These are phyloP conservation scores for Nixonia krombeini DNA, from an alignment of 1,140 invertebrate genomes.

Conservation along the genomic window DNA sequence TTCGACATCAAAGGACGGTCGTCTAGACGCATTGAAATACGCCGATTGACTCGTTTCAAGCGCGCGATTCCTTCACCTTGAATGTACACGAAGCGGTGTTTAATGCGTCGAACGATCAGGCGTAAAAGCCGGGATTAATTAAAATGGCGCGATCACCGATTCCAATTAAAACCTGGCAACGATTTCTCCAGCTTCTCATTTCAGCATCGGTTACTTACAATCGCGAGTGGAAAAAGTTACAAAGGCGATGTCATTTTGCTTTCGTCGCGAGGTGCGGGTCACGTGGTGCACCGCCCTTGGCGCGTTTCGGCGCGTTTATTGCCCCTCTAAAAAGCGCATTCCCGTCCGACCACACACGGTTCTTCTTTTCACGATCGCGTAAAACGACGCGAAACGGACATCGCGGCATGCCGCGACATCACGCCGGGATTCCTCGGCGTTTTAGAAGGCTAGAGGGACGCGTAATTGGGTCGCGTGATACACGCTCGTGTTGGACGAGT, in stretches of 20 bases:
- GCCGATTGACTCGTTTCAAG: not conserved
- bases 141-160: too few species aligned
- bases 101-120: too few species aligned
- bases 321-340: not conserved
- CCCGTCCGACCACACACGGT: not conserved
- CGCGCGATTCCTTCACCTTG: not conserved
- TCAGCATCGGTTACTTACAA: too few species aligned
- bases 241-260: too few species aligned
- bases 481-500: not conserved
- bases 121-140: too few species aligned
- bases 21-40: slow-evolving; percentile 12
- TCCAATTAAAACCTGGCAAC: too few species aligned
- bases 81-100: too few species aligned
- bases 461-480: slow-evolving; percentile 12
- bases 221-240: not conserved
- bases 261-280: too few species aligned
- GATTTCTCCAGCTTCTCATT: too few species aligned
- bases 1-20: slow-evolving; percentile 8
- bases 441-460: not conserved
- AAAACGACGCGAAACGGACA: not conserved
- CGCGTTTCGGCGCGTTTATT: too few species aligned
- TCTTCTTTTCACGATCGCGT: slow-evolving; percentile 4
- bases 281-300: too few species aligned
- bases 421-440: not conserved
- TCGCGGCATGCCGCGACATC: not conserved